These are phyloP conservation scores for Acanthis flammea DNA, from an alignment of 2,797 vertebrate species.

Conservation along the genomic window DNA sequence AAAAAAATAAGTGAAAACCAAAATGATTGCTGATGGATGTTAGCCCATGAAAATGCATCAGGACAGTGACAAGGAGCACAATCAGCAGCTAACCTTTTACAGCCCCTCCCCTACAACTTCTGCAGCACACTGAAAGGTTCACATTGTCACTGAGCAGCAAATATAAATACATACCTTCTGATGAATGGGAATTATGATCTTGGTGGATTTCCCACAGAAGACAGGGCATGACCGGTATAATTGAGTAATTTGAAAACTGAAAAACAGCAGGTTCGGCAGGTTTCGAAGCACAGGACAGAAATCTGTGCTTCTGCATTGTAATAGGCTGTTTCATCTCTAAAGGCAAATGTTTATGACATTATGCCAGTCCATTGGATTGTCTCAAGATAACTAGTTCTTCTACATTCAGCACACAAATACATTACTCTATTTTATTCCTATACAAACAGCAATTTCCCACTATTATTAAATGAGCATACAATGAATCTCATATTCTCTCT, in stretches of 20 bases:
- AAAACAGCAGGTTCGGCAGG: not conserved
- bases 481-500: not conserved
- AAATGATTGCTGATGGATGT: not conserved
- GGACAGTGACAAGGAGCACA: not conserved
- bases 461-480: not conserved
- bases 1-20: not conserved
- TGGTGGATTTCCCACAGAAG: not conserved
- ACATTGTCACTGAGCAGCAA: not conserved
- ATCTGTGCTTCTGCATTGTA: constrained; percentile 26
- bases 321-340: constrained; percentile 23
- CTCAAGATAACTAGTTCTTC: constrained; percentile 18
- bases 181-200: not conserved
- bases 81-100: not conserved
- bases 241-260: constrained; percentile 15
- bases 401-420: constrained; percentile 22
- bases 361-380: not conserved
- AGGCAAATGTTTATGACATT: constrained; percentile 28
- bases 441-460: constrained; percentile 30
- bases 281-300: not conserved
- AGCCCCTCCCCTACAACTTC: not conserved
- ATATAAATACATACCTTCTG: not conserved
- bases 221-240: not conserved
- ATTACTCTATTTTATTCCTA: constrained; percentile 23
- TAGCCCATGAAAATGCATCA: not conserved
- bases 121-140: not conserved